phyloP scores from a whole-genome alignment of 2,797 vertebrate genomes.

The Loris lydekkerianus region DNA sequence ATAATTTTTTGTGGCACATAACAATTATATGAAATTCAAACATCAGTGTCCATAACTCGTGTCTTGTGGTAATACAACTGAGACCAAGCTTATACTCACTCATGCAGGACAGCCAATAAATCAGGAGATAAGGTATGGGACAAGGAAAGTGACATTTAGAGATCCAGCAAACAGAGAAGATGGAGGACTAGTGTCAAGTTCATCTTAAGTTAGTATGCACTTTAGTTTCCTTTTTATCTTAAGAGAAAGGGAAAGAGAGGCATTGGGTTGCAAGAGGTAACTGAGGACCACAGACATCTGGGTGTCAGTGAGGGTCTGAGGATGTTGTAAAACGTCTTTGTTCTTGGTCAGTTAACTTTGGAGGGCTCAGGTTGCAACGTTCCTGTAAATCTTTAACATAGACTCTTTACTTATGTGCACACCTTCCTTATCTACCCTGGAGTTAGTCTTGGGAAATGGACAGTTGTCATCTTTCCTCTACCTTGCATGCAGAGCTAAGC shows the following conservation, averaged over 20 bases:
- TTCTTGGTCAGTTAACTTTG: not conserved
- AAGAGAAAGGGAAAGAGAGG: not conserved
- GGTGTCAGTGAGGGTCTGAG: not conserved
- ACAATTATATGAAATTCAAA: slow-evolving; percentile 3
- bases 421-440: not conserved
- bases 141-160: not conserved
- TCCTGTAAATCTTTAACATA: not conserved
- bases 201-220: not conserved
- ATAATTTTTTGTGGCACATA: not conserved
- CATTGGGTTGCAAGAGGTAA: not conserved
- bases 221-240: not conserved
- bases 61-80: not conserved
- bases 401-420: not conserved
- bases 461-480: not conserved
- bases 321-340: not conserved
- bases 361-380: not conserved
- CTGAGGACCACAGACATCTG: not conserved
- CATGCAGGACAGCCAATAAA: not conserved
- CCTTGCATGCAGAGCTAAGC: not conserved
- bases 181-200: not conserved
- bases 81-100: not conserved
- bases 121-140: not conserved
- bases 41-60: not conserved
- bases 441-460: not conserved
- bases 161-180: not conserved